Base-by-base conservation (phyloP, 2,888 invertebrate species). In the Hydrotaea cyrtoneurina region DNA sequence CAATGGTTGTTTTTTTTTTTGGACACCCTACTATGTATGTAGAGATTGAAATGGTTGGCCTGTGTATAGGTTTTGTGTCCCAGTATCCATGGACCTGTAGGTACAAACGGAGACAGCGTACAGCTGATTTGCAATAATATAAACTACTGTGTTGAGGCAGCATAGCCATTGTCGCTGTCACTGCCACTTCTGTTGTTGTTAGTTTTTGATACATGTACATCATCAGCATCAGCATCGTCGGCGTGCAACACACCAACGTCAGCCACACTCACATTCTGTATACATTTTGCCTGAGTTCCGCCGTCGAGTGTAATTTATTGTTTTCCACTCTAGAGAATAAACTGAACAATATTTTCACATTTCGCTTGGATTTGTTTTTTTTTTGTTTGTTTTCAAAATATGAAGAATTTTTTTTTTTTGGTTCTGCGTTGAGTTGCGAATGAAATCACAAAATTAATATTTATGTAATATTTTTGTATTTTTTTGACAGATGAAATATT, bases 241-340 rank as follows among this genome's bases (percentile, higher is more conserved):
- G 26, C 11, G 15, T 66, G 55, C 13, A 8, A 62, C 15, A 62
- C 59, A 17, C 39, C 31, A 2, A 31, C 31, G 3, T 55, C 17
- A 36, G 21, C 23, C 46, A 43, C 7, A 50, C 46, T 11, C 46
- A 46, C 66, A 31, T 69, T 23, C 46, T 11, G 19, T 21, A 21
- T 57, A 21, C 21, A 57, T 57, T 57, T 57, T 57, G 57, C 23
- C 57, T 77, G 76, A 36, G 43, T 79, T 85, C 84, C 81, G 81
- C 53, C 62, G 64, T 78, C 64, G 36, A 64, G 81, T 85, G 66
- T 85, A 79, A 85, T 85, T 85, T 85, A 85, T 85, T 85, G 81
- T 79, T 79, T 82, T 73, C 66, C 76, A 82, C 84, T 81, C 81
- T 23, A 62, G 81, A 85, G 81, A 85, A 21, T 79, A 71, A 79